Conservation (phyloP, 2,797 vertebrate species). For the Oryzias sinensis region DNA sequence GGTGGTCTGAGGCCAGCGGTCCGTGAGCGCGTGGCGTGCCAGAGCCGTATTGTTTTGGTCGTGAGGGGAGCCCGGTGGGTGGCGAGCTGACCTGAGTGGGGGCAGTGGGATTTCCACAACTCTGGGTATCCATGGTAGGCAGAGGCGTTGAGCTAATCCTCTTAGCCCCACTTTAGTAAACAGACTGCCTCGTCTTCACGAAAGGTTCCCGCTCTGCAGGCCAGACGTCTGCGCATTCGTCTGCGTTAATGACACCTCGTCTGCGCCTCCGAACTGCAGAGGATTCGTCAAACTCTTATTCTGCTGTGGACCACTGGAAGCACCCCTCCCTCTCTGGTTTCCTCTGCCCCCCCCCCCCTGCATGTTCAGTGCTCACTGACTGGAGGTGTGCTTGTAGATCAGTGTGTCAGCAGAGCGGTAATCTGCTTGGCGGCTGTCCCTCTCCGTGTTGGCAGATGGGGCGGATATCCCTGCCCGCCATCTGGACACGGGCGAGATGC, state of each 20-base stretch:
- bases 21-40: slow-evolving; percentile 29
- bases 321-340: background rate
- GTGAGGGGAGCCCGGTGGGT: slow-evolving; percentile 25
- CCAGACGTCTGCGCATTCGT: slow-evolving; percentile 32
- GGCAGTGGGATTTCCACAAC: slow-evolving; percentile 73
- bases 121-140: slow-evolving; percentile 70
- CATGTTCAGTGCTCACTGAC: slow-evolving; percentile 14
- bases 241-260: slow-evolving; percentile 6
- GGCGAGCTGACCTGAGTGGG: slow-evolving; percentile 37
- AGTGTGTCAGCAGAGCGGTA: slow-evolving; percentile 72
- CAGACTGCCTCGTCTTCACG: slow-evolving; percentile 27
- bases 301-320: slow-evolving; percentile 11
- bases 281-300: background rate
- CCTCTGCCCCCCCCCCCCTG: slow-evolving; percentile 12
- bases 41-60: slow-evolving; percentile 39
- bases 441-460: slow-evolving; percentile 79
- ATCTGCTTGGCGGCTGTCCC: slow-evolving; percentile 69
- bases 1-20: slow-evolving; percentile 29
- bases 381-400: slow-evolving; percentile 70
- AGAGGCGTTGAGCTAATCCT: slow-evolving; percentile 78
- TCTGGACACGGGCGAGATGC: slow-evolving; percentile 74
- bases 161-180: slow-evolving; percentile 78
- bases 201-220: background rate
- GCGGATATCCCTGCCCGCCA: slow-evolving; percentile 74
- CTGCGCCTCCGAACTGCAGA: slow-evolving; percentile 17